Percentiles rank a stretch among this genome's conserved stretches.
Evolutionary conservation across 2,888 invertebrate species (phyloP).

Genomic region (Cabera pusaria): DNA sequence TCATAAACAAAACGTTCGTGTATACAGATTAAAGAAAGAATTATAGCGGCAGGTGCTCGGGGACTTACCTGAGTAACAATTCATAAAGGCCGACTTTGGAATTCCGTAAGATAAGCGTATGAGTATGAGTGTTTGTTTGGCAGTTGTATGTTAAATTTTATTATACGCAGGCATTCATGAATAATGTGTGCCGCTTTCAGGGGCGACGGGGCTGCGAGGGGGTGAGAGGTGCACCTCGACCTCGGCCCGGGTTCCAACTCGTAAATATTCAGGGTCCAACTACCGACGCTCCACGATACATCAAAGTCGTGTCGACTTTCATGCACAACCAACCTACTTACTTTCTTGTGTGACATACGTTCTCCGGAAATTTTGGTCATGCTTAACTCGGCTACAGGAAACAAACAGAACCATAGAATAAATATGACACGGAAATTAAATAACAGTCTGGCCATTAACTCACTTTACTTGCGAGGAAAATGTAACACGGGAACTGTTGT

Average conservation of each 20-base stretch:
- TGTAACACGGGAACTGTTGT: slow-evolving; percentile 2
- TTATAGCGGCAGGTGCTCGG: slow-evolving; percentile 2
- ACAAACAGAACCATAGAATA: slow-evolving; percentile 43
- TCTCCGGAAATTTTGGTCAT: slow-evolving; percentile 41
- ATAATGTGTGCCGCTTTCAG: slow-evolving; percentile 57
- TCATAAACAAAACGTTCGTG: slow-evolving; percentile 17
- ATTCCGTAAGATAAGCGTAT: slow-evolving; percentile 14
- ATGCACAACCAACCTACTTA: slow-evolving; percentile 46
- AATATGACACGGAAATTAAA: slow-evolving; percentile 54
- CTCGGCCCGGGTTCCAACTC: slow-evolving; percentile 48
- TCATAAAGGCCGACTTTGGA: slow-evolving; percentile 8
- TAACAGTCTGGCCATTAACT: slow-evolving; percentile 32
- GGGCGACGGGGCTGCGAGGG: slow-evolving; percentile 20
- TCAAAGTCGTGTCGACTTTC: slow-evolving; percentile 64
- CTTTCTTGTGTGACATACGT: slow-evolving; percentile 43
- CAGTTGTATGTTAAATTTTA: slow-evolving; percentile 45
- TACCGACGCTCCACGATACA: slow-evolving; percentile 60
- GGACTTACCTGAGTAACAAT: background rate
- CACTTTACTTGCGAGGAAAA: slow-evolving; percentile 14
- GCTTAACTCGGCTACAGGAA: slow-evolving; percentile 34
- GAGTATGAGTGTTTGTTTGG: slow-evolving; percentile 38
- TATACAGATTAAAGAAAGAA: slow-evolving; percentile 7
- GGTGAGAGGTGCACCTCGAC: slow-evolving; percentile 38
- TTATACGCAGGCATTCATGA: slow-evolving; percentile 44
- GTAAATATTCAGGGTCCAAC: slow-evolving; percentile 73